Evolutionary conservation across 2,113 vertebrate genomes (phyloP), one percentile per base, ranked within the genome.

Genomic region (Mungos mungo): DNA sequence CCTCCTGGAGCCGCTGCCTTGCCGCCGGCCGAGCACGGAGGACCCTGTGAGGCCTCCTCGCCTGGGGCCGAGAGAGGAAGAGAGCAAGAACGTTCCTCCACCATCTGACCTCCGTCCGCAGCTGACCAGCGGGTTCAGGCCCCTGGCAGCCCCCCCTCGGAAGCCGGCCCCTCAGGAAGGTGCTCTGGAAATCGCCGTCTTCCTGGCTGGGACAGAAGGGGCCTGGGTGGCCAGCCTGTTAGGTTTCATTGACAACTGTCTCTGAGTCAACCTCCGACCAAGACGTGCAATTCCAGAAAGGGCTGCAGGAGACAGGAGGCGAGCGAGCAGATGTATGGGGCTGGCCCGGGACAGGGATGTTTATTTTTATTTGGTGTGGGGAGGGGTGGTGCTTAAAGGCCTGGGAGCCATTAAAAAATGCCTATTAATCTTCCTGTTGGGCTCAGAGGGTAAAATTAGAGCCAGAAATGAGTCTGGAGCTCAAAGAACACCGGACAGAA

Each of bases 391-490:
- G 4, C 29, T 25, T 69, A 2, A 1, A 31, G 41, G 65, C 54
- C 92, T 74, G 33, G 54, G 52, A 96, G 14, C 72, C 89, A 86
- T 68, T 74, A 76, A 68, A 60, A 87, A 93, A 27, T 41, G 47
- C 72, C 41, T 33, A 21, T 35, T 60, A 45, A 33, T 74, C 92
- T 96, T 89, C 72, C 80, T 15, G 7, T 45, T 60, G 84, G 57
- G 69, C 66, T 88, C 52, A 50, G 88, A 31, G 74, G 31, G 38
- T 86, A 71, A 83, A 89, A 15, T 52, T 45, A 12, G 38, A 86
- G 38, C n/a, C 84, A 45, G 38, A 74, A 57, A 50, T 7, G 65
- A 74, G 54, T 25, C 92, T 82, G 50, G n/a, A 63, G 41, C 74
- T 9, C 7, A 8, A 50, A 2, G 12, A 77, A 57, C 41, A 4